Evolutionary conservation across 2,797 vertebrate genomes (phyloP).

Genomic region (Enteromius anoplus): DNA sequence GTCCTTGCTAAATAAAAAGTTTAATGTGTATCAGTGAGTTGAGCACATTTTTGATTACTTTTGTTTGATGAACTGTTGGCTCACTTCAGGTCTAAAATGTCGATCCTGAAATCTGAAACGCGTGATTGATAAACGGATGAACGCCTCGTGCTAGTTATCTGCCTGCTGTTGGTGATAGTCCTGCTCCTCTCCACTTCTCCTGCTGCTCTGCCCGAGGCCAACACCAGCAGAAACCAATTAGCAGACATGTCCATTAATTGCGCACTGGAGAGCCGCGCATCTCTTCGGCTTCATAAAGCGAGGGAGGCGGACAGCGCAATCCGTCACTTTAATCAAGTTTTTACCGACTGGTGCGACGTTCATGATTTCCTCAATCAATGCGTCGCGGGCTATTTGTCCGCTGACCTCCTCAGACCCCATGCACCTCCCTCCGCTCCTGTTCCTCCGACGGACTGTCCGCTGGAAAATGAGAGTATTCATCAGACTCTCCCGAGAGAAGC

Average conservation of each 20-base stretch:
- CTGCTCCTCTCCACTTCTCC: slow-evolving; percentile 27
- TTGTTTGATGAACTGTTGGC: neutral
- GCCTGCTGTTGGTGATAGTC: slow-evolving; percentile 9
- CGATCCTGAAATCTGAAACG: neutral
- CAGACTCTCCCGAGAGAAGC: slow-evolving; percentile 71
- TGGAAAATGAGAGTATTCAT: slow-evolving; percentile 78
- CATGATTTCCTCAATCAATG: slow-evolving; percentile 75
- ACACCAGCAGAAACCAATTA: slow-evolving; percentile 72
- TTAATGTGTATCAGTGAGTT: neutral
- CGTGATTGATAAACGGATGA: neutral
- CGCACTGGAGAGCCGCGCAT: slow-evolving; percentile 60
- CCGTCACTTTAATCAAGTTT: slow-evolving; percentile 76
- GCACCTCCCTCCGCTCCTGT: slow-evolving; percentile 47
- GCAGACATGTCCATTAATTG: slow-evolving; percentile 72
- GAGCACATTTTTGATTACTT: neutral
- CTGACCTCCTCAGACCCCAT: slow-evolving; percentile 26
- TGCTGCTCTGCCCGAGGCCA: slow-evolving; percentile 25
- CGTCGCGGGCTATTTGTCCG: slow-evolving; percentile 72
- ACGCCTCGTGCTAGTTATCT: too few species aligned
- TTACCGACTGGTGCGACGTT: slow-evolving; percentile 58
- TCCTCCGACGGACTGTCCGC: slow-evolving; percentile 54
- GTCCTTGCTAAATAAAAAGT: neutral
- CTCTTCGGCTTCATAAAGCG: slow-evolving; percentile 14
- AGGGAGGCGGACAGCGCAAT: slow-evolving; percentile 61
- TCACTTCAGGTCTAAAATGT: neutral